A percentile compares a stretch with the other conserved stretches of the same genome.
Evolutionary conservation across 2,888 invertebrate species (phyloP).

Genomic region (Synanthedon vespiformis): DNA sequence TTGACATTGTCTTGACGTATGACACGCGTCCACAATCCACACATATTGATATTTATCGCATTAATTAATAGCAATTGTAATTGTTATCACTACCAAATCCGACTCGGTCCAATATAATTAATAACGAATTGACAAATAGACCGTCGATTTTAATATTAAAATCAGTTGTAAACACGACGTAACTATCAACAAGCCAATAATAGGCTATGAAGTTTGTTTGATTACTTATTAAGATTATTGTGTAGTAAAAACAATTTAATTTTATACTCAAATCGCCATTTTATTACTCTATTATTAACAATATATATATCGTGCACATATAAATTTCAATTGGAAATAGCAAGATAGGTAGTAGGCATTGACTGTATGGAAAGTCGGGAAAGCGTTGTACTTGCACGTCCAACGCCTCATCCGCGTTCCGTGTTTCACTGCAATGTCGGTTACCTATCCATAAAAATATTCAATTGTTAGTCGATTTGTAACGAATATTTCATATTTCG

Average conservation of each 20-base stretch:
- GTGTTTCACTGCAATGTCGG: slow-evolving; percentile 17
- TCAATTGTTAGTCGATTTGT: slow-evolving; percentile 6
- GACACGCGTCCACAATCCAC: slow-evolving; percentile 1
- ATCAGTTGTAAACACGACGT: too few relatives aligned
- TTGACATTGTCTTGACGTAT: slow-evolving; percentile 6
- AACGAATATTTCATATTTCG: slow-evolving; percentile 11
- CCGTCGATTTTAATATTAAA: background rate
- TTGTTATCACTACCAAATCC: background rate
- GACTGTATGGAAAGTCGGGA: slow-evolving; percentile 50
- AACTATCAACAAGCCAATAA: too few relatives aligned
- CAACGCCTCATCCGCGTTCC: slow-evolving; percentile 46
- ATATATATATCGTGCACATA: too few relatives aligned
- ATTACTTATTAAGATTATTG: too few relatives aligned
- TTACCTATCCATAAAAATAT: slow-evolving; percentile 23
- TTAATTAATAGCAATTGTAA: background rate
- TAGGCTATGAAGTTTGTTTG: too few relatives aligned
- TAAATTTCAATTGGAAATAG: too few relatives aligned
- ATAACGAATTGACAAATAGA: slow-evolving; percentile 3
- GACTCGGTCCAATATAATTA: background rate
- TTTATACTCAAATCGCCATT: too few relatives aligned
- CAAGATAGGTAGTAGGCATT: too few relatives aligned
- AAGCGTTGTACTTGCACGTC: slow-evolving; percentile 40
- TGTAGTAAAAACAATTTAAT: too few relatives aligned
- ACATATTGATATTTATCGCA: slow-evolving; percentile 1
- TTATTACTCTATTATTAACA: too few relatives aligned